phyloP scores from a whole-genome alignment of 2,113 vertebrate species.

The Kobus ellipsiprymnus region DNA sequence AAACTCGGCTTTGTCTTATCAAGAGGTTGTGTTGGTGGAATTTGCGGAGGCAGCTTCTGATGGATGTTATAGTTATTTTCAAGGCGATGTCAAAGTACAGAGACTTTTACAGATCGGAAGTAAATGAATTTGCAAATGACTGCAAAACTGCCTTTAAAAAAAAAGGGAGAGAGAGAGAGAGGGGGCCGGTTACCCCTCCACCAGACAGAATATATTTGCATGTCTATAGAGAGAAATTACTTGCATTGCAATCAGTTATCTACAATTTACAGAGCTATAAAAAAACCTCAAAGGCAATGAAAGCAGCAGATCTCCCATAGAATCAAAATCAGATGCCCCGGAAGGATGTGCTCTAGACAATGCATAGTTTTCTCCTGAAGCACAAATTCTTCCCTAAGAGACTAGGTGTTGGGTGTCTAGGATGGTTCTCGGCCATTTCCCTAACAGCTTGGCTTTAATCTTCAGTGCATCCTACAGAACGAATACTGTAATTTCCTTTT shows the following conservation, averaged over 20 bases:
- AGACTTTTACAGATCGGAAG: not conserved
- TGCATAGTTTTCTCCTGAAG: not conserved
- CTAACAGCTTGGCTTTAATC: not conserved
- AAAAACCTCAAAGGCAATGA: not conserved
- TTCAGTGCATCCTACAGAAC: not conserved
- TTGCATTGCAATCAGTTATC: not conserved
- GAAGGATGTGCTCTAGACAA: not conserved
- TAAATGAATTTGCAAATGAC: not conserved
- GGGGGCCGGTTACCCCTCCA: not conserved
- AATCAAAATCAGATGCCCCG: not conserved
- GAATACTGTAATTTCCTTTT: not conserved
- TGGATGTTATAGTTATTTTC: not conserved
- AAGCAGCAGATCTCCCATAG: not conserved
- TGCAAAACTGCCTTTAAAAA: not conserved
- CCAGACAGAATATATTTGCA: conserved; percentile 24
- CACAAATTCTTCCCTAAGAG: not conserved
- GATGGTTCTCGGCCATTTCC: not conserved
- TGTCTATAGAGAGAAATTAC: not conserved
- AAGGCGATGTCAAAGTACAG: not conserved
- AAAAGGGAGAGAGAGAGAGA: not conserved
- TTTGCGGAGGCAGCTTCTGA: not conserved
- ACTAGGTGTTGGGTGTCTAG: not conserved
- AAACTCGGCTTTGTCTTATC: not conserved
- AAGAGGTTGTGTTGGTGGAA: not conserved
- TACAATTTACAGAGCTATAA: not conserved